Evolutionary conservation across 1,140 invertebrate species (phyloP), one percentile per base, ranked within the genome.

Genomic region (Calliopsis andreniformis): DNA sequence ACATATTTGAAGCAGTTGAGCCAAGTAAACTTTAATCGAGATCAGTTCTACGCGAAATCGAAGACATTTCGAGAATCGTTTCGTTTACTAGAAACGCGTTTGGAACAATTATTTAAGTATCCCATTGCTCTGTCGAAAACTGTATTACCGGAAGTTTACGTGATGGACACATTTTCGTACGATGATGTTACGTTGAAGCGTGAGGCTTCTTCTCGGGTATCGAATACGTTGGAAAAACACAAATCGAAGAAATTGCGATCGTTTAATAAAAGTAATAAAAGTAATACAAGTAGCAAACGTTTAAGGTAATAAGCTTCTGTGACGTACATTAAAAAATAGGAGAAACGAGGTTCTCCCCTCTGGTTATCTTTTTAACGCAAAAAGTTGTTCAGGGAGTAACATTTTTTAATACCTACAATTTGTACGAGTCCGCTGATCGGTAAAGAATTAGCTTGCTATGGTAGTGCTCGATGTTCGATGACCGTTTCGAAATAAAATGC

Each of bases 31-130:
- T 64, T 75, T 56, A 42, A 14, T 55, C 51, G 32, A 61, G 28
- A 16, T 47, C 1, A 67, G 25, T 45, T 5, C 58, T 16, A 14
- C 30, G 12, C 14, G 28, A 39, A 23, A 55, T 61, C 30, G 6
- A 68, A 62, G 35, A 56, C 42, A 10, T 67, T 39, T 61, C 85
- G 23, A 76, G 71, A 53, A 32, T 78, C n/a, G 80, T 80, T 91
- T 10, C 51, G 80, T 23, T 32, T 87, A 56, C 80, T 92, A 6
- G 87, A 80, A 79, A 82, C 42, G 25, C 85, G 91, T n/a, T 84
- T 90, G 30, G 51, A 86, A 39, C 83, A 88, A 63, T 82, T 92
- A 47, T 91, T 92, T 56, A 88, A 86, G 51, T 88, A 88, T 81
- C 89, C 90, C 0, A 83, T 89, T 73, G 81, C 80, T 42, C 82